Percentiles rank a stretch among this genome's conserved stretches.
phyloP scores from a whole-genome alignment of 2,113 vertebrate species.

The Brachionichthys hirsutus region DNA sequence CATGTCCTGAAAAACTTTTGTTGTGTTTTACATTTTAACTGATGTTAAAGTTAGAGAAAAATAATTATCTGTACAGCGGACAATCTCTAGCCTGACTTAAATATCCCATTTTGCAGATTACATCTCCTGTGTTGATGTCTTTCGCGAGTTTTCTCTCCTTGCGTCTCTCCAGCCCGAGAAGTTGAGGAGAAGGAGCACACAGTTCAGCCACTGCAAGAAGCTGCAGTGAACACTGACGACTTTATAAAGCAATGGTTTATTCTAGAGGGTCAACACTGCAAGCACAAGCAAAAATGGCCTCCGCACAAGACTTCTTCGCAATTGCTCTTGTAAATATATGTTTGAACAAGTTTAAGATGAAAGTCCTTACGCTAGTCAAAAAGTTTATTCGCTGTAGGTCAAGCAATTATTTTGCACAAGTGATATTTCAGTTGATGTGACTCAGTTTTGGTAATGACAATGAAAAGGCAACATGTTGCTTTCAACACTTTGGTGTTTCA shows the following conservation, averaged over 20 bases:
- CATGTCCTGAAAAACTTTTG: not conserved
- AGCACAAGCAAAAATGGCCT: not conserved
- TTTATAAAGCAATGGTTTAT: conserved; percentile 3
- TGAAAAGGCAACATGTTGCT: not conserved
- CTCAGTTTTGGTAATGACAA: not conserved
- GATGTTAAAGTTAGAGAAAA: not conserved
- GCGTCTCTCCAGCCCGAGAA: conserved; percentile 81
- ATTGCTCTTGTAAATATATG: not conserved
- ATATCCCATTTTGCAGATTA: conserved; percentile 76
- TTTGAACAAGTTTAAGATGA: not conserved
- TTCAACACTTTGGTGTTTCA: not conserved
- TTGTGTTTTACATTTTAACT: not conserved
- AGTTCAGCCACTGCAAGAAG: conserved; percentile 69
- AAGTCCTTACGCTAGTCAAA: not conserved
- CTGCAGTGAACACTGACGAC: conserved; percentile 25
- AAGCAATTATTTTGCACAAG: not conserved
- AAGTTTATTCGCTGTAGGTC: not conserved
- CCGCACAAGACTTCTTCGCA: conserved; percentile 5
- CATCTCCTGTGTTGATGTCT: conserved; percentile 76
- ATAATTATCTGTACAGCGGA: not conserved
- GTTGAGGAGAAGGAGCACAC: conserved; percentile 73
- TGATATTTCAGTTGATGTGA: conserved; percentile 9
- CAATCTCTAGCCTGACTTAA: conserved; percentile 21
- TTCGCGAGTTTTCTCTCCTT: conserved; percentile 83
- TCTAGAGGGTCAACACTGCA: not conserved